Conservation (phyloP, 2,797 vertebrate species). For the Darevskia nairensis region DNA sequence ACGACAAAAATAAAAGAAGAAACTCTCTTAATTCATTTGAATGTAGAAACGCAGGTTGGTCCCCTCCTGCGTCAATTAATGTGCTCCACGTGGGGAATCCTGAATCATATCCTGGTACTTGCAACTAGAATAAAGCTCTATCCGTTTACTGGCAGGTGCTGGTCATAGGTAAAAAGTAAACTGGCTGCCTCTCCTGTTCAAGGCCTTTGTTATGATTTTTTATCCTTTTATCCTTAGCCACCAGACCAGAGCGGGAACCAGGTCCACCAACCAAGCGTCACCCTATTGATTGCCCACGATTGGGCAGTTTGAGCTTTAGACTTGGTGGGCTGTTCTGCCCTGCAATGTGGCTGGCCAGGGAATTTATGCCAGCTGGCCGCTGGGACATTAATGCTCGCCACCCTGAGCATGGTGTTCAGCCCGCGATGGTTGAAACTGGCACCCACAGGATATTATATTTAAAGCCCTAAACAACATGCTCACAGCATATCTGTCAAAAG, state of each 20-base stretch:
- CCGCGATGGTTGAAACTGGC: no score
- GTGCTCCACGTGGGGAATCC: background rate
- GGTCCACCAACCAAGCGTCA: background rate
- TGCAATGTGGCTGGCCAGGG: no score
- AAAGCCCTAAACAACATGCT: background rate
- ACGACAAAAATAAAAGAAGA: slow-evolving; percentile 5
- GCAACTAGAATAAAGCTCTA: background rate
- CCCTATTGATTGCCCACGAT: no score
- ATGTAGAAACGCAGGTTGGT: background rate
- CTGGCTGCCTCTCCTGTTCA: background rate
- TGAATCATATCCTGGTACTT: no score
- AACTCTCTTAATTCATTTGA: background rate
- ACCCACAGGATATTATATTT: background rate
- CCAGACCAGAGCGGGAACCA: background rate
- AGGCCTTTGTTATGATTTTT: background rate
- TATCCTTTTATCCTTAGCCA: no score
- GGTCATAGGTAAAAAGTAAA: background rate
- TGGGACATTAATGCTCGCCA: no score
- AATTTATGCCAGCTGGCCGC: no score
- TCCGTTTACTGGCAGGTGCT: background rate
- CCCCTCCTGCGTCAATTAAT: background rate
- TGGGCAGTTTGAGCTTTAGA: no score
- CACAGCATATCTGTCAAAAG: background rate
- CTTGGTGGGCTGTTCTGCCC: no score
- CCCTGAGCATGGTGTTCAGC: no score